Conservation (phyloP, 1,140 invertebrate genomes). For the Drosophila grimshawi region DNA sequence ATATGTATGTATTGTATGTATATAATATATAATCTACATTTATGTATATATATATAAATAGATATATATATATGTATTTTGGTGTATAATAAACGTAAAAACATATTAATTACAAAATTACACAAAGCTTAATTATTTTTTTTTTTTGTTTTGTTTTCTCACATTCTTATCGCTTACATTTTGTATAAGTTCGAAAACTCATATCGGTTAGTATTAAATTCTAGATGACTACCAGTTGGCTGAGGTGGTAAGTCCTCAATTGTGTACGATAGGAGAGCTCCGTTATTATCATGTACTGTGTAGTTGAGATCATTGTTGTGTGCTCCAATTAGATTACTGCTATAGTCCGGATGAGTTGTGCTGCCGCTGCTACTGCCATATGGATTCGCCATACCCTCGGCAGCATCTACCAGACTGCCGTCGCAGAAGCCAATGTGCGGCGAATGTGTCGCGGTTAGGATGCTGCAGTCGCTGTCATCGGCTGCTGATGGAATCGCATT, state of each 20-base stretch:
- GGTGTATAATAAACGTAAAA: conserved; percentile 81
- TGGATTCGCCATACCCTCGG: conserved; percentile 53
- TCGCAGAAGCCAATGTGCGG: conserved; percentile 65
- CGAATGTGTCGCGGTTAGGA: conserved; percentile 72
- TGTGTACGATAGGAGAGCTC: conserved; percentile 75
- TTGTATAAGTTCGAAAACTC: conserved; percentile 79
- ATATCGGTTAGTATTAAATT: conserved; percentile 81
- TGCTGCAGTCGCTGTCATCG: conserved; percentile 76
- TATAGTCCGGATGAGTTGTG: conserved; percentile 59
- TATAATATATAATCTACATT: conserved; percentile 46
- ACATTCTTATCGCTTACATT: conserved; percentile 69
- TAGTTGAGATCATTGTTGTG: conserved; percentile 79
- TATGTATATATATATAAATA: conserved; percentile 23
- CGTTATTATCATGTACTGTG: conserved; percentile 74
- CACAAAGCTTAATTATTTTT: conserved; percentile 75
- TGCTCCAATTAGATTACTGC: conserved; percentile 64
- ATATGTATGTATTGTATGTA: conserved; percentile 48
- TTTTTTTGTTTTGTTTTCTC: conserved; percentile 43
- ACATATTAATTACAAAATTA: conserved; percentile 79
- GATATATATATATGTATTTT: conserved; percentile 58
- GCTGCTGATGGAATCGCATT: conserved; percentile 66
- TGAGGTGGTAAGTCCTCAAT: conserved; percentile 78
- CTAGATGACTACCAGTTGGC: conserved; percentile 81
- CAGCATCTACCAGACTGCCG: conserved; percentile 54
- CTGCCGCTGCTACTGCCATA: conserved; percentile 8